These are phyloP conservation scores for Coreius guichenoti DNA, from an alignment of 2,797 vertebrate genomes.

Conservation along the genomic window DNA sequence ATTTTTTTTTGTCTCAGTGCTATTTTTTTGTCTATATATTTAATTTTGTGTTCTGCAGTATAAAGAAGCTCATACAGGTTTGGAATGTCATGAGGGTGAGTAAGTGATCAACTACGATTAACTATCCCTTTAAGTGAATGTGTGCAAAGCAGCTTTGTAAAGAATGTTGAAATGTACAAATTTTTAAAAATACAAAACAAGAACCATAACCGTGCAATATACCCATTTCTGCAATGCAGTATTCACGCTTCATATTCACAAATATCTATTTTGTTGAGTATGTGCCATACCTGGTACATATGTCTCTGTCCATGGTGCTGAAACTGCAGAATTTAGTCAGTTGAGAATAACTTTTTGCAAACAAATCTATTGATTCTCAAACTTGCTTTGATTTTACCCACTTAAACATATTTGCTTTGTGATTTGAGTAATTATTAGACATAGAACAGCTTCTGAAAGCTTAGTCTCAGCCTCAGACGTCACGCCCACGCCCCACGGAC, in stretches of 20 bases:
- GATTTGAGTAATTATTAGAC: neutral
- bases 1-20: too few species aligned
- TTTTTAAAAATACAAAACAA: neutral
- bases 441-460: neutral
- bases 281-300: too few species aligned
- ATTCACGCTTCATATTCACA: neutral
- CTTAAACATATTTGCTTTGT: neutral
- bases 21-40: too few species aligned
- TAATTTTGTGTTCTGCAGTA: neutral
- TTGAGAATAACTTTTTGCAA: neutral
- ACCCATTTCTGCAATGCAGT: neutral
- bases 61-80: neutral
- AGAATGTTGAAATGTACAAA: neutral
- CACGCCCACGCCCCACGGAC: too few species aligned
- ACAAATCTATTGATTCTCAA: neutral
- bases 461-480: too few species aligned
- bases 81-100: neutral
- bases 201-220: neutral
- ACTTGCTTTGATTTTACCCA: neutral
- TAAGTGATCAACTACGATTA: neutral
- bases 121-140: neutral
- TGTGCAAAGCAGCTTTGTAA: neutral
- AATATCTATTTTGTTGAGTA: neutral
- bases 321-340: neutral
- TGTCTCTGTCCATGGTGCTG: constrained; percentile 11